These are phyloP conservation scores for Ostrea denselamellosa DNA, from an alignment of 1,140 invertebrate species.

Conservation along the genomic window DNA sequence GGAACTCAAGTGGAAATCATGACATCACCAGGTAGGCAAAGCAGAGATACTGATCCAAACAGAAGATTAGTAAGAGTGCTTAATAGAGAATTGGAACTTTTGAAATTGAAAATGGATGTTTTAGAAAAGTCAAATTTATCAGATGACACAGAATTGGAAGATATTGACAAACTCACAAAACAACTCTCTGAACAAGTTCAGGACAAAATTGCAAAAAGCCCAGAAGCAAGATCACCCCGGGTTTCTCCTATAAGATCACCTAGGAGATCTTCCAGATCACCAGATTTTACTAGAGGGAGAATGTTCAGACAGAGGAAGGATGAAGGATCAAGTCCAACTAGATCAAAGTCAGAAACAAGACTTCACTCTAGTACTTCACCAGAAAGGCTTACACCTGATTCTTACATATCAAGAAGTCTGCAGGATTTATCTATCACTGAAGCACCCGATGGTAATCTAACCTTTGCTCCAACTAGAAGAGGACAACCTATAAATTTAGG, in stretches of 20 bases:
- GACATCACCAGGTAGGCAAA: constrained; percentile 47
- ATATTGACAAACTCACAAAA: constrained; percentile 51
- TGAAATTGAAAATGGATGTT: constrained; percentile 57
- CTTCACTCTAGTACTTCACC: constrained; percentile 24
- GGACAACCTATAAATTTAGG: constrained; percentile 66
- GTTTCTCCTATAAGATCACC: constrained; percentile 33
- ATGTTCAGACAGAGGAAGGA: constrained; percentile 47
- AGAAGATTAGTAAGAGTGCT: constrained; percentile 53
- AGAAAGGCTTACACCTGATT: not conserved
- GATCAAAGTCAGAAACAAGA: constrained; percentile 49
- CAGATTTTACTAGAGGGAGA: constrained; percentile 51
- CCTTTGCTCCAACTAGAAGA: constrained; percentile 60
- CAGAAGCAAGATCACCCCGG: constrained; percentile 47
- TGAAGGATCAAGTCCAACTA: not conserved
- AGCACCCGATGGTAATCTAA: constrained; percentile 60
- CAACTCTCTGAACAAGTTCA: constrained; percentile 53
- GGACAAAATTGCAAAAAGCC: constrained; percentile 48
- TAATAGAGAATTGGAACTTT: constrained; percentile 53
- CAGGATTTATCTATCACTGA: constrained; percentile 61
- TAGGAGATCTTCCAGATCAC: constrained; percentile 11
- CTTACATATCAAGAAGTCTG: constrained; percentile 51
- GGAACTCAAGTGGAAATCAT: constrained; percentile 34
- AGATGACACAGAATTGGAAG: constrained; percentile 54
- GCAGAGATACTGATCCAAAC: constrained; percentile 50
- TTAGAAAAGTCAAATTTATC: constrained; percentile 56